Evolutionary conservation across 1,140 invertebrate genomes (phyloP), one percentile per base, ranked within the genome.

Genomic region (Drosophila mojavensis): DNA sequence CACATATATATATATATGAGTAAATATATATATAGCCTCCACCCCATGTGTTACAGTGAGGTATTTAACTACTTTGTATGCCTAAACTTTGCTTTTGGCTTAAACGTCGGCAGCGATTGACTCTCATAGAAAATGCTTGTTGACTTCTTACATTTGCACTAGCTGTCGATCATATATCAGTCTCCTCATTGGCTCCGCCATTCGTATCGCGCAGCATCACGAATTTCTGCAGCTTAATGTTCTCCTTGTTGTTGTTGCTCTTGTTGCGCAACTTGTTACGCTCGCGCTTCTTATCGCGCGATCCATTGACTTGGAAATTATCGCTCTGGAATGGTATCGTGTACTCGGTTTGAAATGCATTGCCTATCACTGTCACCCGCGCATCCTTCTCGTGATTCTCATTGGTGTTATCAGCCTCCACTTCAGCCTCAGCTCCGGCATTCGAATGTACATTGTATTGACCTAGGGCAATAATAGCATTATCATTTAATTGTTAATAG

Each of bases 91-190:
- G 72, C 76, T 71, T 86, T 82, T 55, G 75, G 68, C 72, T 82
- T 82, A 61, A 68, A 68, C 50, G 43, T 72, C 53, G 58, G 67
- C 64, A 53, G 47, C 72, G 60, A 24, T 69, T 58, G 71, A 63
- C 66, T 69, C 30, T 58, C 53, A 55, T 17, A 58, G 20, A 62
- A 74, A 74, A 74, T 74, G 71, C 66, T 69, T 69, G 17, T 69
- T 69, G 17, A 48, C 30, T 48, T 41, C 51, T 54, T 28, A 28
- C 13, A 30, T 24, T 64, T 9, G 65, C 60, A 73, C 54, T 58
- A 24, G 63, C 78, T 63, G 33, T 83, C 66, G 64, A 89, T 91
- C 83, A 91, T 79, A 91, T 86, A 81, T 91, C 88, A 91, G 88
- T 91, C 83, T 91, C 88, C 65, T 84, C 78, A 36, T 77, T 83